phyloP scores from a whole-genome alignment of 2,113 vertebrate genomes.

The Ploceus nigricollis region DNA sequence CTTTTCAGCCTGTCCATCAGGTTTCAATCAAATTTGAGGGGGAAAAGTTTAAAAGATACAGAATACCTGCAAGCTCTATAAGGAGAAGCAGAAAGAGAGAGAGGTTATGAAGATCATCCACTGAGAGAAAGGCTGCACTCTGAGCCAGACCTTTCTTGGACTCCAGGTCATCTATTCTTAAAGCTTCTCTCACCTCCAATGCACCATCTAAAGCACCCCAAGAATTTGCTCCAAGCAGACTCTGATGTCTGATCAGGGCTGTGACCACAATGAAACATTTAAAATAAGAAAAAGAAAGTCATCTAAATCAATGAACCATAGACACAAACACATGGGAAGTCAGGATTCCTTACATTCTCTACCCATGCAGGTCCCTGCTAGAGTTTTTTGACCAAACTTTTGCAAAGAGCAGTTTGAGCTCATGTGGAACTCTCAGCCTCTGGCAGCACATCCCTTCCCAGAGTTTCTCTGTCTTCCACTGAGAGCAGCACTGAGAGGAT shows the following conservation, averaged over 20 bases:
- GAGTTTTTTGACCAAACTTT: not conserved
- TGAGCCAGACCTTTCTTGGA: not conserved
- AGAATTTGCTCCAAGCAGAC: not conserved
- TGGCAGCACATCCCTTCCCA: not conserved
- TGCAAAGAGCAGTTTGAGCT: not conserved
- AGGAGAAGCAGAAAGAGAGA: not conserved
- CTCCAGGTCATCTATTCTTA: not conserved
- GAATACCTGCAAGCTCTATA: not conserved
- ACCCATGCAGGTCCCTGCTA: not conserved
- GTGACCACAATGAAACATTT: not conserved
- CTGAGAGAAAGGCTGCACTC: not conserved
- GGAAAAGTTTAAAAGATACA: not conserved
- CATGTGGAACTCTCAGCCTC: not conserved
- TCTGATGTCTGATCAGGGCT: not conserved
- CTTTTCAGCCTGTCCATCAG: not conserved
- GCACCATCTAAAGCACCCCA: not conserved
- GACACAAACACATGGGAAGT: not conserved
- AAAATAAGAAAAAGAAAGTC: not conserved
- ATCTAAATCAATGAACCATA: not conserved
- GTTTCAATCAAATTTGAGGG: not conserved
- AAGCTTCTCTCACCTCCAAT: not conserved
- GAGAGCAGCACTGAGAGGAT: not conserved
- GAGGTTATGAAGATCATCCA: not conserved
- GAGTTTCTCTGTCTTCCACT: not conserved
- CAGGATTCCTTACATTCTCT: not conserved